Conservation (phyloP, 1,140 invertebrate genomes). For the Tetragonula clypearis region DNA sequence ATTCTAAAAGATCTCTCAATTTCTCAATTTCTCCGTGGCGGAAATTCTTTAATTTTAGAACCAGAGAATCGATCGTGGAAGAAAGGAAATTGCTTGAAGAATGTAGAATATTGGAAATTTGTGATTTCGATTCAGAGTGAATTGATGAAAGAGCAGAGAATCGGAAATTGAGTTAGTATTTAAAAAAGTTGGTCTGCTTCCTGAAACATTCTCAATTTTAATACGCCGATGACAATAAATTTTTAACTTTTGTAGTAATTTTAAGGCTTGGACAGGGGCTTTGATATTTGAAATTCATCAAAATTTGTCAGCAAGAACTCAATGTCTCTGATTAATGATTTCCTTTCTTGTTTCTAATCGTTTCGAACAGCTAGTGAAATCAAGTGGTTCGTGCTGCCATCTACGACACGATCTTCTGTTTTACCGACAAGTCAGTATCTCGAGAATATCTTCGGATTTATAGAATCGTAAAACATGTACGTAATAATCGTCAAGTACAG, state of each 20-base stretch:
- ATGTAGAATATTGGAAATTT: not conserved
- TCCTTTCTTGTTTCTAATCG: slow-evolving; percentile 13
- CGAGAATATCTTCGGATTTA: not conserved
- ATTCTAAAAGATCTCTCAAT: no score
- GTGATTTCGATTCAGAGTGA: no score
- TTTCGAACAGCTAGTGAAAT: slow-evolving; percentile 18
- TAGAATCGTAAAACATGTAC: no score
- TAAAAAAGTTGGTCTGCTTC: no score
- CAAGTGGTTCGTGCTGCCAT: slow-evolving; percentile 58
- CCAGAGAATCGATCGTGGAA: not conserved
- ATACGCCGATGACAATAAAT: no score
- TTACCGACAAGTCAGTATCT: slow-evolving; percentile 50
- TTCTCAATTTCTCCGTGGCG: no score
- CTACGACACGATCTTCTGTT: slow-evolving; percentile 35
- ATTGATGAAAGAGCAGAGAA: not conserved
- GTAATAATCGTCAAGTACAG: not conserved
- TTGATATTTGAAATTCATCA: not conserved
- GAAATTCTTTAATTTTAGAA: no score
- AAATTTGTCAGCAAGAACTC: not conserved
- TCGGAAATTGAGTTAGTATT: no score
- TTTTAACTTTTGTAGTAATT: no score
- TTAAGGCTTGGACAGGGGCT: not conserved
- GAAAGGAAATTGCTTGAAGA: not conserved
- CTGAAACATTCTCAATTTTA: no score
- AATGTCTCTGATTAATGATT: slow-evolving; percentile 9